phyloP scores from a whole-genome alignment of 35 echinoderm and acorn worm genomes.

The Acanthaster planci region DNA sequence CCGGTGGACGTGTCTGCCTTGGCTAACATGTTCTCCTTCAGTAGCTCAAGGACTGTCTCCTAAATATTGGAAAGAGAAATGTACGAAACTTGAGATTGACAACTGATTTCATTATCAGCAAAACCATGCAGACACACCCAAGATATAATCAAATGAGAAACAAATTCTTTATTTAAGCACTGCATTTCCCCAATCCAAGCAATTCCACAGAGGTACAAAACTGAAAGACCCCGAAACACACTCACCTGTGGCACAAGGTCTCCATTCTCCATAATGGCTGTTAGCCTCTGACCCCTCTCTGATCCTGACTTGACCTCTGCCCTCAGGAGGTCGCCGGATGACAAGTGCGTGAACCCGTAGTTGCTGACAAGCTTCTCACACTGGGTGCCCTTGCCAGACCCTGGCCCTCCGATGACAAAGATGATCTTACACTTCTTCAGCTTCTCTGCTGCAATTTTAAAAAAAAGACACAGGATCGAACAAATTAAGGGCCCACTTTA shows the following conservation, averaged over 20 bases:
- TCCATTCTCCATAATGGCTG: conserved; percentile 93
- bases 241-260: conserved; percentile 85
- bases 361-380: conserved; percentile 78
- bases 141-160: neutral
- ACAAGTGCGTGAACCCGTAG: conserved; percentile 86
- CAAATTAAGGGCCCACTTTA: no score
- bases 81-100: neutral
- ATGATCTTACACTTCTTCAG: conserved; percentile 78
- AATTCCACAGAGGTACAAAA: no score
- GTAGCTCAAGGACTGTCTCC: conserved; percentile 72
- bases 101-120: no score
- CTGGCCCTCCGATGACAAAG: conserved; percentile 91
- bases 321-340: conserved; percentile 84
- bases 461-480: neutral
- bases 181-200: no score
- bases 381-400: conserved; percentile 93
- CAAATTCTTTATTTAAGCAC: no score
- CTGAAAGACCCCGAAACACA: neutral
- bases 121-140: neutral
- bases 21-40: conserved; percentile 81
- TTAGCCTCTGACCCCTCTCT: conserved; percentile 80
- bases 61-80: conserved; percentile 37
- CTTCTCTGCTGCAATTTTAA: conserved; percentile 12
- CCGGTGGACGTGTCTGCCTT: conserved; percentile 42
- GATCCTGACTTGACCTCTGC: conserved; percentile 91